These are phyloP conservation scores for Amia ocellicauda DNA, from an alignment of 2,113 vertebrate genomes.

Conservation along the genomic window DNA sequence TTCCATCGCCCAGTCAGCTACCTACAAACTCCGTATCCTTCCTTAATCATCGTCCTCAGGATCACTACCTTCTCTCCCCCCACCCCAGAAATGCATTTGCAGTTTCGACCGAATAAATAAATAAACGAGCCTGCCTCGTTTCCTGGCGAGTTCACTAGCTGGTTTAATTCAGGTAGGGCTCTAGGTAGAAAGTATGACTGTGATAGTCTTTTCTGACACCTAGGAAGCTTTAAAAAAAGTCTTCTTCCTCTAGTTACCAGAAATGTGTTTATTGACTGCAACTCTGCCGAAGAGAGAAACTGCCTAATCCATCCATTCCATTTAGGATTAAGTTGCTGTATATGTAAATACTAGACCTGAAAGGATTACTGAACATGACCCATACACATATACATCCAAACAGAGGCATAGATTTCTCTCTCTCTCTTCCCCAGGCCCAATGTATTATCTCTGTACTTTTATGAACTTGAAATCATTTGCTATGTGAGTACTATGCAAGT, in stretches of 20 bases:
- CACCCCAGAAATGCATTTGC: neutral
- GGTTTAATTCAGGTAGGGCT: neutral
- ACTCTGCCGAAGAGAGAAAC: slow-evolving; percentile 1
- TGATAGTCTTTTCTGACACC: slow-evolving; percentile 2
- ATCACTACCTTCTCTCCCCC: slow-evolving; percentile 19
- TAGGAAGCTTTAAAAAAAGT: slow-evolving; percentile 14
- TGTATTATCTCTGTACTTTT: slow-evolving; percentile 10
- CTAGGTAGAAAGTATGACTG: neutral
- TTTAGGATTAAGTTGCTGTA: slow-evolving; percentile 5
- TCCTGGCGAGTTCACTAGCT: neutral
- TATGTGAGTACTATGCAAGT: neutral
- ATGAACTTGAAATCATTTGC: neutral
- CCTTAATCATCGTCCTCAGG: slow-evolving; percentile 42
- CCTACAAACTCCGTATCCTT: slow-evolving; percentile 39
- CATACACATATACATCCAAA: neutral
- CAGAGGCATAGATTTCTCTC: neutral
- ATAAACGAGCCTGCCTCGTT: neutral
- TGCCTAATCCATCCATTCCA: neutral
- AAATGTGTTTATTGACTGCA: slow-evolving; percentile 5
- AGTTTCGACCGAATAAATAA: neutral
- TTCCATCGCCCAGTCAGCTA: slow-evolving; percentile 49
- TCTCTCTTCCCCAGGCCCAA: neutral
- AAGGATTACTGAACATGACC: neutral
- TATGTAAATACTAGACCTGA: neutral
- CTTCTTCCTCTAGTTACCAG: slow-evolving; percentile 7